phyloP scores from a whole-genome alignment of 2,113 vertebrate genomes.

The Solenodon paradoxus region DNA sequence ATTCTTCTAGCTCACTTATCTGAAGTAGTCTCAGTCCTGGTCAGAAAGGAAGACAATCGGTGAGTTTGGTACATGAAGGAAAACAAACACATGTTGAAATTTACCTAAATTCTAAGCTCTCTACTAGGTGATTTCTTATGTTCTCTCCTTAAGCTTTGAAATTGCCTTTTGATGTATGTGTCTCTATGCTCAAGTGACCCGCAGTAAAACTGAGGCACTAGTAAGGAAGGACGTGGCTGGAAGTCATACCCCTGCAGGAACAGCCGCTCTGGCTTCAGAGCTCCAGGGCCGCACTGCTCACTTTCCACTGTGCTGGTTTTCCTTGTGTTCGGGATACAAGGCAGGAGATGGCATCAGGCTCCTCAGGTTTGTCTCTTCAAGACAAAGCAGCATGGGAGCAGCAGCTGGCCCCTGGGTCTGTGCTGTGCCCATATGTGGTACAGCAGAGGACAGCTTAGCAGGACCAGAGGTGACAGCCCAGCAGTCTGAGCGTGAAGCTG shows the following conservation, averaged over 20 bases:
- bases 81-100: neutral
- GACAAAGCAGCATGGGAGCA: neutral
- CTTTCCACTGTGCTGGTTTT: neutral
- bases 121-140: neutral
- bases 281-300: neutral
- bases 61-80: too few species aligned
- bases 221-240: neutral
- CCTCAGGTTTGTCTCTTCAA: neutral
- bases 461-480: neutral
- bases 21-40: neutral
- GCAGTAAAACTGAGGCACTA: neutral
- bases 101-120: neutral
- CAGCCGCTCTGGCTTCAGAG: rapidly evolving
- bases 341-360: neutral
- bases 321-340: neutral
- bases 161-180: neutral
- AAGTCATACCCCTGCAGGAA: neutral
- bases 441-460: too few species aligned
- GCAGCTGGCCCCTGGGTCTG: rapidly evolving
- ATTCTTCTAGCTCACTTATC: neutral
- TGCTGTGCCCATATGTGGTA: too few species aligned
- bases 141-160: neutral
- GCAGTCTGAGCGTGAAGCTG: neutral
- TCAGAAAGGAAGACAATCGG: neutral
- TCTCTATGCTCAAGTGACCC: neutral